Percentiles rank a stretch among this genome's conserved stretches.
Conservation (phyloP, 2,113 vertebrate genomes). For the Callionymus lyra region DNA sequence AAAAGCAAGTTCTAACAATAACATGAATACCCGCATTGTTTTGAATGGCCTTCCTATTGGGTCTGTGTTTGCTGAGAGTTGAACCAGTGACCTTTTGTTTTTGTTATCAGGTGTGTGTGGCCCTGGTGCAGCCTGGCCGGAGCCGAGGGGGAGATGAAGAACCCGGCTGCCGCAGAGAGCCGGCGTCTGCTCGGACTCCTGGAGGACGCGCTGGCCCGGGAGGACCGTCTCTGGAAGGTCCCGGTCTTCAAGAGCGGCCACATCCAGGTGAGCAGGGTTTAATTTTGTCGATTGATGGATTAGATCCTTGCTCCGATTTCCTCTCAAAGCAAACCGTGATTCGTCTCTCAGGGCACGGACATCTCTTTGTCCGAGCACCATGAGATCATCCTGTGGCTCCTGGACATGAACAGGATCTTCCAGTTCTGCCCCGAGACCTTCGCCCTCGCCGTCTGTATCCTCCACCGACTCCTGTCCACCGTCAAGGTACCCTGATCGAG, state of each 20-base stretch:
- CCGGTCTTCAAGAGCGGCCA: conserved; percentile 55
- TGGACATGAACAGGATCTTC: conserved; percentile 55
- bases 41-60: too few relatives aligned
- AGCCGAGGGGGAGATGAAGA: conserved; percentile 55
- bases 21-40: too few relatives aligned
- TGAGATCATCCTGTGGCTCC: conserved; percentile 62
- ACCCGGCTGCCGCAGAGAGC: conserved; percentile 38
- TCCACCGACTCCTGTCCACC: conserved; percentile 62
- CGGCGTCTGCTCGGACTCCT: conserved; percentile 44
- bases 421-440: conserved; percentile 62
- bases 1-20: too few relatives aligned
- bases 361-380: conserved; percentile 53
- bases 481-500: conserved; percentile 50
- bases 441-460: conserved; percentile 61
- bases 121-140: conserved; percentile 51
- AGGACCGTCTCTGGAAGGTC: conserved; percentile 67
- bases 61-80: too few relatives aligned
- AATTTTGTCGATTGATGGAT: too few relatives aligned
- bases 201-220: conserved; percentile 59
- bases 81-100: too few relatives aligned
- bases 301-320: too few relatives aligned
- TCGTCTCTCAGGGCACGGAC: conserved; percentile 67
- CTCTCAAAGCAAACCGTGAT: too few relatives aligned
- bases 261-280: conserved; percentile 54
- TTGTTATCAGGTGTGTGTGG: conserved; percentile 42